Evolutionary conservation across 2,888 invertebrate genomes (phyloP), one percentile per base, ranked within the genome.

Genomic region (Sarcophaga rosellei): DNA sequence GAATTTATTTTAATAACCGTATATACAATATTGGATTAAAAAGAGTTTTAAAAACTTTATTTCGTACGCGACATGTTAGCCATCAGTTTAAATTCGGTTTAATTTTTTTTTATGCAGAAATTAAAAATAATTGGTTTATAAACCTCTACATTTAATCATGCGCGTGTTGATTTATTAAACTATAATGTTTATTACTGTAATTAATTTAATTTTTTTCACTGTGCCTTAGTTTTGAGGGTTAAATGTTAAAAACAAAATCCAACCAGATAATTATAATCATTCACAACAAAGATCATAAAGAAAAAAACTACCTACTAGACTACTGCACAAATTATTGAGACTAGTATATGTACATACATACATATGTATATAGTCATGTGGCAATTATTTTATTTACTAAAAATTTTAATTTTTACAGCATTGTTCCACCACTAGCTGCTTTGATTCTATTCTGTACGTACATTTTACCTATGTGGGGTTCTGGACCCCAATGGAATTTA

Each of bases 401-500:
- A 15, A 53, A 17, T 53, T 53, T 53, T 1, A 15, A 15, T 53
- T 25, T 21, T 61, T 84, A 0, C 88, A 95, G 96, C 87, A 93
- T 96, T 76, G 93, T 96, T 0, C 96, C 96, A 12, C 94, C 95
- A 0, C 92, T 96, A 80, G 95, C 94, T 2, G 95, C 95, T 0
- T 89, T 96, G 8, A 95, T 96, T 85, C 91, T 95, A 25, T 95
- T 96, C 91, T 96, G 96, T 89, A 96, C 96, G 0, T 95, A 94
- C 86, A 93, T 96, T 3, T 92, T 96, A 89, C 96, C 96, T 0
- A 94, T 94, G 89, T 92, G 95, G 85, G 95, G 94, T 72, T 94
- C 95, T 0, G 96, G 96, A 4, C 96, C 96, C 0, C 95, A 95
- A 90, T 96, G 96, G 96, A 95, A 95, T 90, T 93, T 95, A 21